A percentile compares a stretch with the other conserved stretches of the same genome.
phyloP scores from a whole-genome alignment of 2,113 vertebrate genomes.

The Zapus hudsonius region DNA sequence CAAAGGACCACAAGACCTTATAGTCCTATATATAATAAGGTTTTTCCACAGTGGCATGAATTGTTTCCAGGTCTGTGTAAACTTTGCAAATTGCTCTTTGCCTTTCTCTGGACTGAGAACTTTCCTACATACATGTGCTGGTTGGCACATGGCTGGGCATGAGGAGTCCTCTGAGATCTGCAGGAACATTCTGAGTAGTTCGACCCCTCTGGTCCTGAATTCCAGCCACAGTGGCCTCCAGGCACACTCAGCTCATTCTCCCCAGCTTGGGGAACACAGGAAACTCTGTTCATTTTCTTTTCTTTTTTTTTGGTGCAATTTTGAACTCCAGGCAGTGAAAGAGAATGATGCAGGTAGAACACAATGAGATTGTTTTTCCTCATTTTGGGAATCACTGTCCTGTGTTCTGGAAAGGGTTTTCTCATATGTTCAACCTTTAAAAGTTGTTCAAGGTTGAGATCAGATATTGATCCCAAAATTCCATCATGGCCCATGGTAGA shows the following conservation, averaged over 20 bases:
- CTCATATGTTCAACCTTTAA: not conserved
- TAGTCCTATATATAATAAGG: not conserved
- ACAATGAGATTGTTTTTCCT: constrained; percentile 5
- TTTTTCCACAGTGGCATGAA: not conserved
- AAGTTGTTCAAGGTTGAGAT: not conserved
- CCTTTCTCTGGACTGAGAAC: not conserved
- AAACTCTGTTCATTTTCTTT: not conserved
- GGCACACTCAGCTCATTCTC: not conserved
- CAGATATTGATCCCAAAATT: not conserved
- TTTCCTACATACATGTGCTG: not conserved
- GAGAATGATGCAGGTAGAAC: not conserved
- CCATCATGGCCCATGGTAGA: not conserved
- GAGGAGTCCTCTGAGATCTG: not conserved
- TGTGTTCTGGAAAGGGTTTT: not conserved
- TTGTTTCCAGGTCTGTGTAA: not conserved
- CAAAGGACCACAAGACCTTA: not conserved
- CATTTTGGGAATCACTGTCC: not conserved
- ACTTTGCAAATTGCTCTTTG: not conserved
- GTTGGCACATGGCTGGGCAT: not conserved
- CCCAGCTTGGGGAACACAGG: not conserved
- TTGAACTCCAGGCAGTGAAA: not conserved
- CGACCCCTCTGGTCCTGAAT: not conserved
- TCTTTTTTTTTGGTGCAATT: not conserved
- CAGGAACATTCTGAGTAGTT: not conserved
- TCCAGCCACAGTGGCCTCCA: not conserved